Evolutionary conservation across 1,140 invertebrate genomes (phyloP).

Genomic region (Drosophila funebris): DNA sequence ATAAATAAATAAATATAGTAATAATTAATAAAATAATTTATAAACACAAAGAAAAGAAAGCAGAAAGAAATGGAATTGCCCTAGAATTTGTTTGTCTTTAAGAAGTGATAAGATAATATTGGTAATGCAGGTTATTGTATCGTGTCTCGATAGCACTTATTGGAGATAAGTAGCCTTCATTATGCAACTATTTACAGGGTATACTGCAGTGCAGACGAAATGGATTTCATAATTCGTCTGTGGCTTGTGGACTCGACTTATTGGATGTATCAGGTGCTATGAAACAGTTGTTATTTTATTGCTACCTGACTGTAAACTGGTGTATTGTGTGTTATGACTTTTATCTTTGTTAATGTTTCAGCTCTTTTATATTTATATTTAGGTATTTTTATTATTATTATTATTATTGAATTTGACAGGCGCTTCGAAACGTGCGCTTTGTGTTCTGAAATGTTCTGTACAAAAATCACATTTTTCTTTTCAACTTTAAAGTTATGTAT

Average conservation of each 20-base stretch:
- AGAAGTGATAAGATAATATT: background rate
- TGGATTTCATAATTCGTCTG: background rate
- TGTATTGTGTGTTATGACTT: background rate
- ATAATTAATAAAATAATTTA: too few species aligned
- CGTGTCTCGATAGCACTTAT: background rate
- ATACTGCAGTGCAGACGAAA: background rate
- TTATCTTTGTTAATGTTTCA: slow-evolving; percentile 27
- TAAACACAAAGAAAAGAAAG: too few species aligned
- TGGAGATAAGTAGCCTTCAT: background rate
- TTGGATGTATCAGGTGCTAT: slow-evolving; percentile 16
- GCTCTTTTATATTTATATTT: slow-evolving; percentile 9
- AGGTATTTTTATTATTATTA: background rate
- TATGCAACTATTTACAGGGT: background rate
- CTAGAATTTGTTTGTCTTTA: too few species aligned
- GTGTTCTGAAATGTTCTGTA: background rate
- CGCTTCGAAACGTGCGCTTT: slow-evolving; percentile 28
- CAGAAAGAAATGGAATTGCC: background rate
- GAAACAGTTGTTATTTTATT: slow-evolving; percentile 30
- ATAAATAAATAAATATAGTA: too few species aligned
- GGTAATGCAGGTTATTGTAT: background rate
- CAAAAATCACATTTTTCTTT: background rate
- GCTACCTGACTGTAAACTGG: background rate
- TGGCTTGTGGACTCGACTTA: background rate
- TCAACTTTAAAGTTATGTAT: background rate
- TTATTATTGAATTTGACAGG: slow-evolving; percentile 27